Evolutionary conservation across 2,113 vertebrate species (phyloP), one percentile per base, ranked within the genome.

Genomic region (Prochilodus magdalenae): DNA sequence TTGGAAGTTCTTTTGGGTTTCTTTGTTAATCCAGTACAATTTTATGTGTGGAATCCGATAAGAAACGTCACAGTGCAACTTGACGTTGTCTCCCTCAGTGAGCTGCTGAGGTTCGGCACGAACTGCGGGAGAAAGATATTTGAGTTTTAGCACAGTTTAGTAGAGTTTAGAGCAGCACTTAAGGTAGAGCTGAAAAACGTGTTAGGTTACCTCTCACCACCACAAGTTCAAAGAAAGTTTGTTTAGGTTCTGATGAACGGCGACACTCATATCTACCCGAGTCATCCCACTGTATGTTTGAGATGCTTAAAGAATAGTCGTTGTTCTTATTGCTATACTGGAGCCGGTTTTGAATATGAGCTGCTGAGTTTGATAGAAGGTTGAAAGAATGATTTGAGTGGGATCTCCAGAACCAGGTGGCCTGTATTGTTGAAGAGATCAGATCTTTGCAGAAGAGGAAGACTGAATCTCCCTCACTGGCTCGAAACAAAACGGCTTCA

Each of bases 171-270:
- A 57, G 22, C 53, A 57, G 20, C 15, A 8, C 30, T 67, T 18
- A 22, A 36, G 1, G 0, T 10, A 10, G 18, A 30, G 8, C 20
- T 8, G 8, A 29, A 14, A 29, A 66, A 69, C 1, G 18, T 14
- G 3, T 69, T 36, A n/a, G 33, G 33, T 16, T 70, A 70, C 66
- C 66, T 70, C 40, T 70, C 66, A 70, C 66, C 33, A 70, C 66
- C n/a, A 70, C 66, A 13, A 70, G 66, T 24, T 70, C 22, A 70
- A 70, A 44, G 10, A 10, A 40, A 10, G 66, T 69, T 33, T n/a
- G 40, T 8, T 20, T 8, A 40, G 3, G 10, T n/a, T 20, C 4
- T 13, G 3, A 40, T 12, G 11, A 44, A 14, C 20, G 66, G 3
- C 10, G 26, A 44, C 66, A 70, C 24, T 44, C 40, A 44, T 70